Conservation (phyloP, 2,888 invertebrate species). For the Scaeva pyrastri region DNA sequence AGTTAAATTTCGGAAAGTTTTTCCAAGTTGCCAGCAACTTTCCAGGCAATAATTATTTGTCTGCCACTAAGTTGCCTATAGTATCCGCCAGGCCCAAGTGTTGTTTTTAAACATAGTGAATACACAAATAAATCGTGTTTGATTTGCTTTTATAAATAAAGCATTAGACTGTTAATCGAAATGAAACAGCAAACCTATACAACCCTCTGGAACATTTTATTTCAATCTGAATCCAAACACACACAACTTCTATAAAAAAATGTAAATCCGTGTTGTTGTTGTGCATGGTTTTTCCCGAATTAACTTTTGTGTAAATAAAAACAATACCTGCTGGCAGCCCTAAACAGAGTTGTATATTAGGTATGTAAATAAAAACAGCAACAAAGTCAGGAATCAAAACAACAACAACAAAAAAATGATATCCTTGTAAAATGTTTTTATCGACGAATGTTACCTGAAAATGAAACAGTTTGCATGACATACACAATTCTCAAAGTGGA, state of each 20-base stretch:
- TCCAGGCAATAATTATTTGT: too few relatives aligned
- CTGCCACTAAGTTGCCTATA: too few relatives aligned
- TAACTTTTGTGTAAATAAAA: slow-evolving; percentile 20
- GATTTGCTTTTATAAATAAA: too few relatives aligned
- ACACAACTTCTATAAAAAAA: neutral
- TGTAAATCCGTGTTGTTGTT: neutral
- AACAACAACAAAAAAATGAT: neutral
- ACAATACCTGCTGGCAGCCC: slow-evolving; percentile 23
- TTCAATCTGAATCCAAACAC: slow-evolving; percentile 33
- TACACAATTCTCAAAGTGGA: slow-evolving; percentile 39
- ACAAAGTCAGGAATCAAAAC: neutral
- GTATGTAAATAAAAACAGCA: neutral
- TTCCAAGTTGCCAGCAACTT: too few relatives aligned
- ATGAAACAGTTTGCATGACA: slow-evolving; percentile 41
- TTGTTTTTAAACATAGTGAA: too few relatives aligned
- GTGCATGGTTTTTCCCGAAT: slow-evolving; percentile 6
- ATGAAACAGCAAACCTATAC: too few relatives aligned
- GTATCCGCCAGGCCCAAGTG: too few relatives aligned
- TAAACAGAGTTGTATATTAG: too few relatives aligned
- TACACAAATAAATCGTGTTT: too few relatives aligned
- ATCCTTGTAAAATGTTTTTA: slow-evolving; percentile 32
- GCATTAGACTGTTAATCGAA: too few relatives aligned
- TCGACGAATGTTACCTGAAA: slow-evolving; percentile 22
- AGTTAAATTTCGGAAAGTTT: too few relatives aligned
- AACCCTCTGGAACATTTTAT: neutral